These are phyloP conservation scores for Palythoa caribaeorum DNA, from an alignment of 92 coral and sea anemone genomes.

Conservation along the genomic window DNA sequence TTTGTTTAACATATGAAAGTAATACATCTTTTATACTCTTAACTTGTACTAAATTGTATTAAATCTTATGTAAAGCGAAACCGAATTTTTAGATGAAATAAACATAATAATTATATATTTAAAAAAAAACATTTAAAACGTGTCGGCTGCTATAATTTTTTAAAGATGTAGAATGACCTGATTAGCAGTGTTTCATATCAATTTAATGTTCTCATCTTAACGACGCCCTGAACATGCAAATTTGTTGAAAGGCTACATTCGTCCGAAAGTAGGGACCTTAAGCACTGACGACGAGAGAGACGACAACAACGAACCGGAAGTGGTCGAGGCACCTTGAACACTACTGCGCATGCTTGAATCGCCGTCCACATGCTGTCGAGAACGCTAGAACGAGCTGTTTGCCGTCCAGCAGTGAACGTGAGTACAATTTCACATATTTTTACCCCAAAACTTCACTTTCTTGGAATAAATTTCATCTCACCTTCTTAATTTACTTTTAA, in stretches of 20 bases:
- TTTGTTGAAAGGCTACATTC: constrained; percentile 2
- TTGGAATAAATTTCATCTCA: constrained; percentile 26
- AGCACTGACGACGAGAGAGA: not conserved
- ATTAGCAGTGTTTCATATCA: not conserved
- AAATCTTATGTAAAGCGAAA: constrained; percentile 7
- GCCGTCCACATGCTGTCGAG: constrained; percentile 50
- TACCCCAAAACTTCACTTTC: constrained; percentile 33
- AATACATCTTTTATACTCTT: not conserved
- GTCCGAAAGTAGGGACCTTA: not conserved
- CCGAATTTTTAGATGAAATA: not conserved
- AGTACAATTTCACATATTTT: constrained; percentile 43
- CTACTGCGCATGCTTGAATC: constrained; percentile 51
- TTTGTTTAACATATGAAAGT: not conserved
- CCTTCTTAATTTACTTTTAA: not conserved
- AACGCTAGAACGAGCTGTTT: constrained; percentile 45
- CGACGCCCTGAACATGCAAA: not conserved
- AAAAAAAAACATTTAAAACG: not conserved
- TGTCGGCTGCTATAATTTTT: not conserved
- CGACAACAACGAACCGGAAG: not conserved
- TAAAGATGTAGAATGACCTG: constrained; percentile 1
- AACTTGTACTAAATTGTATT: not conserved
- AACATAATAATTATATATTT: not conserved
- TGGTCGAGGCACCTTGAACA: not conserved
- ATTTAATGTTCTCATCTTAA: constrained; percentile 6
- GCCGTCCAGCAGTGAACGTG: constrained; percentile 54